These are phyloP conservation scores for Yponomeuta cagnagella DNA, from an alignment of 2,888 invertebrate genomes.

Conservation along the genomic window DNA sequence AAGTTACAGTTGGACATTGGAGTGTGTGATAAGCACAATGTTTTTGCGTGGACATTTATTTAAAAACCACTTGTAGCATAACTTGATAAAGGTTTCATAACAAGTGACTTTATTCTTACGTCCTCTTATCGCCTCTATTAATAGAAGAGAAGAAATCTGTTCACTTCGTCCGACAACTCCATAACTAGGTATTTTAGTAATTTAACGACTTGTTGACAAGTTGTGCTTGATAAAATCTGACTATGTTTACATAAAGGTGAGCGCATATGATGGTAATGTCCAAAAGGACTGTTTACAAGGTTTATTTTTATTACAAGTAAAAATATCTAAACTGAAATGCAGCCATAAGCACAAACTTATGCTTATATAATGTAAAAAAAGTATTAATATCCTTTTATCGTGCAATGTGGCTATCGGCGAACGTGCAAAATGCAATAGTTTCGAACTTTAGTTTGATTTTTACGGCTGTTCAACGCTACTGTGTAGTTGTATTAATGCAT, in stretches of 20 bases:
- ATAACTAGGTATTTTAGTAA: neutral
- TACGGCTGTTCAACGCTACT: neutral
- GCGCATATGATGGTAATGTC: neutral
- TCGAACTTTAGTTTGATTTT: slow-evolving; percentile 5
- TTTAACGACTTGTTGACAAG: neutral
- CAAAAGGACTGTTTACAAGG: neutral
- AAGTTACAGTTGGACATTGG: neutral
- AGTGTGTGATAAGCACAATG: neutral
- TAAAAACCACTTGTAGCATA: slow-evolving; percentile 46
- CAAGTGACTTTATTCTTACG: slow-evolving; percentile 26
- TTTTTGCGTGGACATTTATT: slow-evolving; percentile 22
- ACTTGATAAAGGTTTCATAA: slow-evolving; percentile 46
- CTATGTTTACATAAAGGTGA: neutral
- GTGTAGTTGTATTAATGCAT: neutral
- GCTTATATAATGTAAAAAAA: neutral
- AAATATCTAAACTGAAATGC: neutral
- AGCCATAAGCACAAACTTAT: neutral
- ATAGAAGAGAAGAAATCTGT: neutral
- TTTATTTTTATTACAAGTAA: neutral
- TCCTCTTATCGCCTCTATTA: neutral
- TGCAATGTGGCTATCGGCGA: neutral
- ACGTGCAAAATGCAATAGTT: neutral
- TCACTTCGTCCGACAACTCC: neutral
- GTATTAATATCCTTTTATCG: neutral
- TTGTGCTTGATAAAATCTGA: neutral